These are phyloP conservation scores for Notodonta ziczac DNA, from an alignment of 2,888 invertebrate genomes.

Conservation along the genomic window DNA sequence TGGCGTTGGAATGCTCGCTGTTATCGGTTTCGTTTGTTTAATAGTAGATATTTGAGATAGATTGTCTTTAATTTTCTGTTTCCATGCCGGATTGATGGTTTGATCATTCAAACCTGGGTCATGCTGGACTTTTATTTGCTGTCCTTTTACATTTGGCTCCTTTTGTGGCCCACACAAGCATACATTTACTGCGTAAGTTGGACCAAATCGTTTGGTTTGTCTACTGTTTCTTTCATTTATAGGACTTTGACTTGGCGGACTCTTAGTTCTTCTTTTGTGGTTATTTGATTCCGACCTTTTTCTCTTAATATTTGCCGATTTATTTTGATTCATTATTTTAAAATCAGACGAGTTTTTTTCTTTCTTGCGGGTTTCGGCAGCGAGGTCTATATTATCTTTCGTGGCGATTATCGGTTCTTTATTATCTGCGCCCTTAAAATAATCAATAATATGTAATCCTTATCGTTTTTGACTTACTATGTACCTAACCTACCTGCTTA, in stretches of 20 bases:
- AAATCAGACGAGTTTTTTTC: constrained; percentile 12
- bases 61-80: constrained; percentile 36
- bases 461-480: too few relatives aligned
- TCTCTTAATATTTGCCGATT: constrained; percentile 12
- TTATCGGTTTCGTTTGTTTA: constrained; percentile 54
- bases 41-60: constrained; percentile 34
- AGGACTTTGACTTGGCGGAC: constrained; percentile 12
- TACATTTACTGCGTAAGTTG: constrained; percentile 65
- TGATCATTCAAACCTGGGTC: constrained; percentile 5
- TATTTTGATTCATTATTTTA: constrained; percentile 4
- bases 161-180: constrained; percentile 62
- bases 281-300: constrained; percentile 15
- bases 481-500: neutral
- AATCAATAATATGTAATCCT: neutral
- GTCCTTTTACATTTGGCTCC: constrained; percentile 25
- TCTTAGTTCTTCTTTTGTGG: constrained; percentile 24
- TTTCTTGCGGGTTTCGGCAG: constrained; percentile 12
- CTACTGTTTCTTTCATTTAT: constrained; percentile 37
- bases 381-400: constrained; percentile 14
- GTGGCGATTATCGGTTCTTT: constrained; percentile 8
- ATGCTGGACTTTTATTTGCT: constrained; percentile 17
- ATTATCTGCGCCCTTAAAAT: constrained; percentile 25
- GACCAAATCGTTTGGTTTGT: constrained; percentile 39
- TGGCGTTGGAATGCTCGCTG: constrained; percentile 25
- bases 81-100: constrained; percentile 17